Evolutionary conservation across 1,140 invertebrate species (phyloP).

Genomic region (Hetaerina americana): DNA sequence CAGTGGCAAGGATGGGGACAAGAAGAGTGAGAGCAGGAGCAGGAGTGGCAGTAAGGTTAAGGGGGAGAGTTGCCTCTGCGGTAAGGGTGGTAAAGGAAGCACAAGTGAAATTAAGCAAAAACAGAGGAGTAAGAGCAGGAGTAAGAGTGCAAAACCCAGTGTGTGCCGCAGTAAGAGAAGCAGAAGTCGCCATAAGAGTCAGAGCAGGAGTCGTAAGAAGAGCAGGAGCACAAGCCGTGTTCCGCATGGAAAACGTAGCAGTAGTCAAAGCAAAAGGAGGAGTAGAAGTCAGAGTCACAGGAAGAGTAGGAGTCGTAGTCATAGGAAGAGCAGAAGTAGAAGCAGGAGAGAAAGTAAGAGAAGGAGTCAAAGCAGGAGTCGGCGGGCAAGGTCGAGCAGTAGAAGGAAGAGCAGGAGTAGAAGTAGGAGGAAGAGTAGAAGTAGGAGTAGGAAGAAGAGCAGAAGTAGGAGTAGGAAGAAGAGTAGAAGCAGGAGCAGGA

Average conservation of each 20-base stretch:
- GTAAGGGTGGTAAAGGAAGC: conserved; percentile 16
- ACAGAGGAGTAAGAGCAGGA: conserved; percentile 3
- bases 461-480: background rate
- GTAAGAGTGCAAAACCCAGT: conserved; percentile 2
- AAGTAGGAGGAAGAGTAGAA: conserved; percentile 29
- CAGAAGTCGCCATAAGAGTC: conserved; percentile 11
- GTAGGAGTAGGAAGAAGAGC: conserved; percentile 22
- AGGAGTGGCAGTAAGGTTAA: conserved; percentile 17
- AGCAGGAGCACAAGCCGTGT: background rate
- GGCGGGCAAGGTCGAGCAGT: background rate
- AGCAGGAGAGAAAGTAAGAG: background rate
- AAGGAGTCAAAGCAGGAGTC: background rate
- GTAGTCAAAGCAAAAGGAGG: conserved; percentile 20
- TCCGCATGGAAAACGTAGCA: background rate
- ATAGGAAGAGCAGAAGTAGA: conserved; percentile 17
- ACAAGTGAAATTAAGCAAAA: background rate
- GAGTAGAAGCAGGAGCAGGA: conserved; percentile 5
- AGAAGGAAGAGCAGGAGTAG: conserved; percentile 15
- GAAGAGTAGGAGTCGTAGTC: conserved; percentile 21
- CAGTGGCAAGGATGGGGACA: conserved; percentile 20
- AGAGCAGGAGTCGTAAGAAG: conserved; percentile 13
- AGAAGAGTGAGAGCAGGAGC: conserved; percentile 19
- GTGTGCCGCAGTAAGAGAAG: conserved; percentile 16
- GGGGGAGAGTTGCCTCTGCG: conserved; percentile 18
- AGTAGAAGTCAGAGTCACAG: conserved; percentile 13